Evolutionary conservation across 2,113 vertebrate species (phyloP).

Genomic region (Actenoides hombroni): DNA sequence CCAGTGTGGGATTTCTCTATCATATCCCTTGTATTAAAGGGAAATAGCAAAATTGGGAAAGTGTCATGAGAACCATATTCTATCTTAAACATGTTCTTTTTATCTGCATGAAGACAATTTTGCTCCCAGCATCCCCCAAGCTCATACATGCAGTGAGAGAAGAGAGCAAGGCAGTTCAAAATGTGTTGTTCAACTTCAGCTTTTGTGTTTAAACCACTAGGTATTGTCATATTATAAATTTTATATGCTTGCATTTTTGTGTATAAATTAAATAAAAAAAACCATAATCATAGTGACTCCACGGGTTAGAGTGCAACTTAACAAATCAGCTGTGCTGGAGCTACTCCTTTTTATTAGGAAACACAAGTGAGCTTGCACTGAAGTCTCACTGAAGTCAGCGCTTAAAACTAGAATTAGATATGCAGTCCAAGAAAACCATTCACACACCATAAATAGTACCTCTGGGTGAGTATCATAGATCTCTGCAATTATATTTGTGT

Average conservation of each 20-base stretch:
- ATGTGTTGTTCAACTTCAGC: fast-evolving
- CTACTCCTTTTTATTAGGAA: not conserved
- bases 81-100: not conserved
- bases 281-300: not conserved
- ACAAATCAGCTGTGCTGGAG: not conserved
- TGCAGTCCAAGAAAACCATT: not conserved
- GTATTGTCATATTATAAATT: too few species aligned
- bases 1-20: not conserved
- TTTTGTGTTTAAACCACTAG: not conserved
- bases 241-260: not conserved
- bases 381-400: not conserved
- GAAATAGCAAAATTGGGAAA: not conserved
- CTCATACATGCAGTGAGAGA: not conserved
- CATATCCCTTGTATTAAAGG: not conserved
- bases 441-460: not conserved
- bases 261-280: not conserved
- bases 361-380: not conserved
- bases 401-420: not conserved
- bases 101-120: not conserved
- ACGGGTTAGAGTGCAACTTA: not conserved
- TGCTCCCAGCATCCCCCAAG: not conserved
- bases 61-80: not conserved
- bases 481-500: not conserved
- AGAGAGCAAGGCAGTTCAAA: not conserved
- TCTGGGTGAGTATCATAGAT: not conserved